Conservation (phyloP, 2,888 invertebrate species). For the Opisthograptis luteolata region DNA sequence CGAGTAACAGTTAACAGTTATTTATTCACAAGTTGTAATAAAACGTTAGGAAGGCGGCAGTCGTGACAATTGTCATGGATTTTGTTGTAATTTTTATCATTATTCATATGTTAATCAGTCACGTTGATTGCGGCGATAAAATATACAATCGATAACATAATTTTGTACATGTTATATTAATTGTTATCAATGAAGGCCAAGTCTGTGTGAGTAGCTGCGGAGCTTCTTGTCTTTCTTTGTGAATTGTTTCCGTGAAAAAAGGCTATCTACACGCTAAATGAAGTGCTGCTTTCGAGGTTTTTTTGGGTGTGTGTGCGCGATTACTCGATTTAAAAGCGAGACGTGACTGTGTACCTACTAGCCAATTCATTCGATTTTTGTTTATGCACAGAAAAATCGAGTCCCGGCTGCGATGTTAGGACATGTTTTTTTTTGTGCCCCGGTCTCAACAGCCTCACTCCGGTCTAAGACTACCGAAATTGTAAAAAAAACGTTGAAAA, state of each 20-base stretch:
- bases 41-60: neutral
- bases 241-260: neutral
- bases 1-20: neutral
- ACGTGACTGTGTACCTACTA: too few species aligned
- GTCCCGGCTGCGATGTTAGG: too few species aligned
- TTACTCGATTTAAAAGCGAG: too few species aligned
- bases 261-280: neutral
- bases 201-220: neutral
- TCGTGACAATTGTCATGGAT: slow-evolving; percentile 10
- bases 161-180: too few species aligned
- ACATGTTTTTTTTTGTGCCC: too few species aligned
- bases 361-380: too few species aligned
- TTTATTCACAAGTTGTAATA: neutral
- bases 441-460: too few species aligned
- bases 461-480: too few species aligned
- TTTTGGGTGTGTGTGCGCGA: too few species aligned
- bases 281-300: too few species aligned
- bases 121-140: slow-evolving; percentile 28
- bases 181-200: slow-evolving; percentile 11
- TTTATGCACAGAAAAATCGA: too few species aligned
- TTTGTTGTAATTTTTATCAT: slow-evolving; percentile 26
- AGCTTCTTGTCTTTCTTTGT: slow-evolving; percentile 4
- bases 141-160: slow-evolving; percentile 11
- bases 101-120: slow-evolving; percentile 30
- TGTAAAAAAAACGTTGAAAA: too few species aligned